Conservation (phyloP, 2,888 invertebrate species). For the Aspidiotus rigidus region DNA sequence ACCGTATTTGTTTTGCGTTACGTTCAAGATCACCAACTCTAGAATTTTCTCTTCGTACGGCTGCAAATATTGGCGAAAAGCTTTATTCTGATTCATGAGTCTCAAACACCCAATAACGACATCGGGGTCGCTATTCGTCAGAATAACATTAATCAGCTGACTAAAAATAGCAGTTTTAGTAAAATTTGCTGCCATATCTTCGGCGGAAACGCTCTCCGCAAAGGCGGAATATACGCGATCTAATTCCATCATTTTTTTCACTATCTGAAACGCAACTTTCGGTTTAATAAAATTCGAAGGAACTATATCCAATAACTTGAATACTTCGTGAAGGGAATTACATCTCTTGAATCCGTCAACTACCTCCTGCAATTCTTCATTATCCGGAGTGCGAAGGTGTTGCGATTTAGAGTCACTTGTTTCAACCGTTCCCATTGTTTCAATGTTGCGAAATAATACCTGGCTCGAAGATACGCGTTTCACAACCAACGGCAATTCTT, state of each 20-base stretch:
- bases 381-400: constrained; percentile 28
- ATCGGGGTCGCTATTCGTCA: constrained; percentile 43
- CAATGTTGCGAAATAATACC: constrained; percentile 1
- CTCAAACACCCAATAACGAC: constrained; percentile 45
- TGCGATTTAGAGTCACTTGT: background rate
- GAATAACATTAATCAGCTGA: constrained; percentile 47
- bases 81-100: constrained; percentile 42
- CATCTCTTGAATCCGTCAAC: constrained; percentile 42
- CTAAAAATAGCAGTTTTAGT: constrained; percentile 45
- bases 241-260: constrained; percentile 45
- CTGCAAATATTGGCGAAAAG: constrained; percentile 30
- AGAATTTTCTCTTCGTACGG: constrained; percentile 48
- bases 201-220: constrained; percentile 39
- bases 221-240: constrained; percentile 40
- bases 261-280: constrained; percentile 44
- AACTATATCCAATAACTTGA: constrained; percentile 45
- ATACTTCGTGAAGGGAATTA: constrained; percentile 42
- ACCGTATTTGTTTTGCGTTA: constrained; percentile 52
- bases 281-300: constrained; percentile 47
- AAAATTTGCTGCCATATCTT: constrained; percentile 42
- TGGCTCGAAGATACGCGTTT: constrained; percentile 41
- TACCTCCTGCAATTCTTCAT: constrained; percentile 41
- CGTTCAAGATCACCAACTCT: constrained; percentile 53
- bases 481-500: constrained; percentile 58
- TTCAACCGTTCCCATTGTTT: background rate